Conservation (phyloP, 2,113 vertebrate species). For the Macaca mulatta region DNA sequence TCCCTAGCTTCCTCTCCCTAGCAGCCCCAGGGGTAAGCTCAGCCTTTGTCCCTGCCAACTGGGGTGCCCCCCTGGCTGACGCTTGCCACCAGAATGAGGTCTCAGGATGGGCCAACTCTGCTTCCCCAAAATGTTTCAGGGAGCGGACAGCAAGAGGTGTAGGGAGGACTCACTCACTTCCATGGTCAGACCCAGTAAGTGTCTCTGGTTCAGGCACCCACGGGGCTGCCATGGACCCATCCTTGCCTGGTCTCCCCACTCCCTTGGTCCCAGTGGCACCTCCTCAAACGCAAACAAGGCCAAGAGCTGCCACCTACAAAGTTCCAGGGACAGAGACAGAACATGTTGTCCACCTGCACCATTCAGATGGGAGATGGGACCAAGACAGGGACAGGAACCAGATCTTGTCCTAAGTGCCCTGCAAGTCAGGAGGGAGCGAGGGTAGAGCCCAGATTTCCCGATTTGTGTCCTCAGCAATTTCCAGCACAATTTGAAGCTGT, state of each 20-base stretch:
- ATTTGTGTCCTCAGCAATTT: not conserved
- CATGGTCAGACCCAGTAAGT: not conserved
- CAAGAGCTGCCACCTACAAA: no score
- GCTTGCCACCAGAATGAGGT: not conserved
- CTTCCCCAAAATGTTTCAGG: not conserved
- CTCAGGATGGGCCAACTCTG: not conserved
- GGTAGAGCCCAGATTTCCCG: not conserved
- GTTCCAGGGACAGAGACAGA: not conserved
- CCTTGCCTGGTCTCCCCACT: not conserved
- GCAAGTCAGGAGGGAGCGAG: not conserved
- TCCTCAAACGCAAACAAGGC: not conserved
- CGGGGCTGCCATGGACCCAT: not conserved
- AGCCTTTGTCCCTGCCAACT: not conserved
- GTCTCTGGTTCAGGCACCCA: not conserved
- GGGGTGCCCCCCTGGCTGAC: not conserved
- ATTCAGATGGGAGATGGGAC: not conserved
- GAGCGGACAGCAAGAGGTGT: not conserved
- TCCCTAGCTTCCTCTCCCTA: not conserved
- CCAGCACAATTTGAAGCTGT: constrained; percentile 33
- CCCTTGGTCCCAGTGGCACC: no score
- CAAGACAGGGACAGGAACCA: not conserved
- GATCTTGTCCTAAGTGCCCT: not conserved
- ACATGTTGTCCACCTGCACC: fast-evolving
- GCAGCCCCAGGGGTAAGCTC: not conserved
- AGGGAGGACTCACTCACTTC: not conserved